phyloP scores from a whole-genome alignment of 2,113 vertebrate species.

The Pitta sordida region DNA sequence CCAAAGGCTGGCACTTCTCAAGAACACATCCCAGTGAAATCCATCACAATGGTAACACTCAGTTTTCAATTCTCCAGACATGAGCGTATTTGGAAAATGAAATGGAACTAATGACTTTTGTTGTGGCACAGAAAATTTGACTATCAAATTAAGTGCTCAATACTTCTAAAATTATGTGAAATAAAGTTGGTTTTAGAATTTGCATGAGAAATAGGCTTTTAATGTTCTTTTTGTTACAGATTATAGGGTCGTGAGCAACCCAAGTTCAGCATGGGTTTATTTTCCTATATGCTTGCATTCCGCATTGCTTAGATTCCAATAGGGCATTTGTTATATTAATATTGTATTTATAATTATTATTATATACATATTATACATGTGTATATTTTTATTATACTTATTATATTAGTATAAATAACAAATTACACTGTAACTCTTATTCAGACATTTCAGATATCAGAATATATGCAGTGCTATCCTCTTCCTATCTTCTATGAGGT shows the following conservation, averaged over 20 bases:
- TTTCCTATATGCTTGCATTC: not conserved
- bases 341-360: not conserved
- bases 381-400: not conserved
- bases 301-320: not conserved
- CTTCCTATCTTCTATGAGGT: not conserved
- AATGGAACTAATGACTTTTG: not conserved
- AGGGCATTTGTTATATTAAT: not conserved
- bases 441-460: not conserved
- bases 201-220: not conserved
- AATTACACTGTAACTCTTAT: not conserved
- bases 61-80: not conserved
- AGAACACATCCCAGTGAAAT: constrained; percentile 70
- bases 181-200: not conserved
- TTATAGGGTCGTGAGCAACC: not conserved
- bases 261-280: not conserved
- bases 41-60: constrained; percentile 62
- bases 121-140: not conserved
- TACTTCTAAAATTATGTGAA: not conserved
- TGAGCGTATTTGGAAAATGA: not conserved
- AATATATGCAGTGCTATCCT: not conserved
- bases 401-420: not conserved
- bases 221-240: not conserved
- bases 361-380: not conserved
- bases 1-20: constrained; percentile 42
- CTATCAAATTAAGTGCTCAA: not conserved